Evolutionary conservation across 2,888 invertebrate genomes (phyloP).

Genomic region (Acheta domesticus): DNA sequence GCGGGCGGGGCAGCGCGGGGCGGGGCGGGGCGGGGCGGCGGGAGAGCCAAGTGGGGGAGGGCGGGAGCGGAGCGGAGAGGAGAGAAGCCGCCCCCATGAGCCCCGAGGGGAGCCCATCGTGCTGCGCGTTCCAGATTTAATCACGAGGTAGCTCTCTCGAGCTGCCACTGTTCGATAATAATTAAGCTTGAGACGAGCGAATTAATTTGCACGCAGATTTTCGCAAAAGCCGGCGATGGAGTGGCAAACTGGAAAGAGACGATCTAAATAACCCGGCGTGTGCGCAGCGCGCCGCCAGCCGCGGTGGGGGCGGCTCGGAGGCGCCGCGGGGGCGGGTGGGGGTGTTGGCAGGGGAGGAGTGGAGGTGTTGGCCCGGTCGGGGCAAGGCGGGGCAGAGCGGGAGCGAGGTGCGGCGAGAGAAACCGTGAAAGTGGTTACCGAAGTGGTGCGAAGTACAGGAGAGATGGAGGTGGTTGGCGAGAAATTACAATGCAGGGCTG

Average conservation of each 20-base stretch:
- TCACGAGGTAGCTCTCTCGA: constrained; percentile 2
- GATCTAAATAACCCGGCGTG: constrained; percentile 18
- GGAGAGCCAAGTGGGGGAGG: not conserved
- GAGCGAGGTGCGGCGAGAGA: too few relatives aligned
- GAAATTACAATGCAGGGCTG: too few relatives aligned
- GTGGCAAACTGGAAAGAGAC: constrained; percentile 18
- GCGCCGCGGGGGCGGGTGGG: too few relatives aligned
- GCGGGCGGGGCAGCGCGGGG: too few relatives aligned
- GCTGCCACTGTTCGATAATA: constrained; percentile 10
- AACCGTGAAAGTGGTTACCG: too few relatives aligned
- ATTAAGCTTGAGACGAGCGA: constrained; percentile 18
- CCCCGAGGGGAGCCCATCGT: not conserved
- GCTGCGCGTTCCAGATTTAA: not conserved
- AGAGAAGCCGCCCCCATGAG: not conserved
- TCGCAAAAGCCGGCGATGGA: constrained; percentile 1
- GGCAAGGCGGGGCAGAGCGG: too few relatives aligned
- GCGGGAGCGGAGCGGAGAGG: too few relatives aligned
- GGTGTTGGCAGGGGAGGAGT: not conserved
- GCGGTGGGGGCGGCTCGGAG: not conserved
- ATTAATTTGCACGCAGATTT: constrained; percentile 18
- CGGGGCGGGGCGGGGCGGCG: not conserved
- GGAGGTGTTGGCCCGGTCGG: too few relatives aligned
- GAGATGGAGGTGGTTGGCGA: too few relatives aligned
- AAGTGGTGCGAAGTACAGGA: too few relatives aligned
- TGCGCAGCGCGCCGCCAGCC: not conserved